A percentile compares a stretch with the other conserved stretches of the same genome.
These are phyloP conservation scores for Aphelinus atriplicis DNA, from an alignment of 1,140 invertebrate species.

Conservation along the genomic window DNA sequence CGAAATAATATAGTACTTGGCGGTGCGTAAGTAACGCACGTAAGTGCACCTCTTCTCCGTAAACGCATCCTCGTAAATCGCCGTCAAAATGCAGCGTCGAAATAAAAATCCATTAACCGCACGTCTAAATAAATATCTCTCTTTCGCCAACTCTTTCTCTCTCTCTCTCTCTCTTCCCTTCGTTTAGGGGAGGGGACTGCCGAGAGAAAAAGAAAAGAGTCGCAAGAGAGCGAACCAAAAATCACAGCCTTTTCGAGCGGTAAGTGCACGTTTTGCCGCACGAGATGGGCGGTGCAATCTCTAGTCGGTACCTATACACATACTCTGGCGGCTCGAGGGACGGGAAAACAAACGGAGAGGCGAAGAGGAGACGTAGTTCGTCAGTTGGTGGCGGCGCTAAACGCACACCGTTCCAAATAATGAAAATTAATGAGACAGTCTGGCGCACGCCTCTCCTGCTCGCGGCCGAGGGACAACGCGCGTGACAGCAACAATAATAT, in stretches of 20 bases:
- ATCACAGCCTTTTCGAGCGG: neutral
- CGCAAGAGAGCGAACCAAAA: neutral
- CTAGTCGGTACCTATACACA: neutral
- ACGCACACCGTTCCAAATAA: conserved; percentile 30
- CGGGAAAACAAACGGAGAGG: no score
- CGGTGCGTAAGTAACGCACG: conserved; percentile 4
- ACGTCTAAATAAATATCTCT: conserved; percentile 29
- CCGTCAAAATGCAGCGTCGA: conserved; percentile 20
- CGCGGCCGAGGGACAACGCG: neutral
- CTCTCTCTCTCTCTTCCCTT: neutral
- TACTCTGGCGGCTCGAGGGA: no score
- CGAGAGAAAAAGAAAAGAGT: neutral
- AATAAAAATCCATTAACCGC: conserved; percentile 33
- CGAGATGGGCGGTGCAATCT: neutral
- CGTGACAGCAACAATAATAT: no score
- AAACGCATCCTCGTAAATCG: conserved; percentile 28
- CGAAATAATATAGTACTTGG: conserved; percentile 24
- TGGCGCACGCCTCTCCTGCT: conserved; percentile 1
- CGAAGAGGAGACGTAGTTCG: no score
- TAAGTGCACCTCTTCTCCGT: conserved; percentile 19
- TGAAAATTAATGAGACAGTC: conserved; percentile 42
- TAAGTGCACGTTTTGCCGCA: neutral
- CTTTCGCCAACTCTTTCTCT: no score
- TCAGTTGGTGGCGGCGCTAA: conserved; percentile 7
- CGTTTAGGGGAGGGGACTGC: neutral